These are phyloP conservation scores for Perognathus longimembris DNA, from an alignment of 2,113 vertebrate species.

Conservation along the genomic window DNA sequence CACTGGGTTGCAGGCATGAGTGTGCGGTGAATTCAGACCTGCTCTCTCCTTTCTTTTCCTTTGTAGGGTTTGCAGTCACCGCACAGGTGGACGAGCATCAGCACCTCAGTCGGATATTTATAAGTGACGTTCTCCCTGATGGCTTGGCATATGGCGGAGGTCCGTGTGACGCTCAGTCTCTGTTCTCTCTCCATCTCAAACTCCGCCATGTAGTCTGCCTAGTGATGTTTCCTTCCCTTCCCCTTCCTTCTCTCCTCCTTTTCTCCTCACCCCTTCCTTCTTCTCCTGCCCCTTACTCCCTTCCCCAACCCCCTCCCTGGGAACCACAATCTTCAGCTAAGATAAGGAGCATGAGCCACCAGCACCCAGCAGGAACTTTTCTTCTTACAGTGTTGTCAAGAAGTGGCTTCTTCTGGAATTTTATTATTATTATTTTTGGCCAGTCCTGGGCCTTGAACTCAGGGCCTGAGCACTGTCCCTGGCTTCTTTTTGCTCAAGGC, in stretches of 20 bases:
- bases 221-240: not conserved
- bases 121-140: constrained; percentile 93
- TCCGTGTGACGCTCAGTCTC: constrained; percentile 72
- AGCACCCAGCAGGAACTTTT: not conserved
- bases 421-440: no score
- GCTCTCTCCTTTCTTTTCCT: not conserved
- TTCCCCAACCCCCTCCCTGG: no score
- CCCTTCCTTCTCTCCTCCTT: no score
- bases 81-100: constrained; percentile 91
- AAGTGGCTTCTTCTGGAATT: no score
- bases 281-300: no score
- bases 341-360: no score
- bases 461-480: no score
- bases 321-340: no score
- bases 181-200: not conserved
- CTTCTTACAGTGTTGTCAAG: not conserved
- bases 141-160: constrained; percentile 93
- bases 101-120: constrained; percentile 90
- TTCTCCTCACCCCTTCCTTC: no score
- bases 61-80: constrained; percentile 93
- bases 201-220: not conserved
- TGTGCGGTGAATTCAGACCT: not conserved
- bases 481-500: no score
- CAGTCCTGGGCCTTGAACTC: no score
- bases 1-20: not conserved